Evolutionary conservation across 2,797 vertebrate species (phyloP), one percentile per base, ranked within the genome.

Genomic region (Poecilia gillii): DNA sequence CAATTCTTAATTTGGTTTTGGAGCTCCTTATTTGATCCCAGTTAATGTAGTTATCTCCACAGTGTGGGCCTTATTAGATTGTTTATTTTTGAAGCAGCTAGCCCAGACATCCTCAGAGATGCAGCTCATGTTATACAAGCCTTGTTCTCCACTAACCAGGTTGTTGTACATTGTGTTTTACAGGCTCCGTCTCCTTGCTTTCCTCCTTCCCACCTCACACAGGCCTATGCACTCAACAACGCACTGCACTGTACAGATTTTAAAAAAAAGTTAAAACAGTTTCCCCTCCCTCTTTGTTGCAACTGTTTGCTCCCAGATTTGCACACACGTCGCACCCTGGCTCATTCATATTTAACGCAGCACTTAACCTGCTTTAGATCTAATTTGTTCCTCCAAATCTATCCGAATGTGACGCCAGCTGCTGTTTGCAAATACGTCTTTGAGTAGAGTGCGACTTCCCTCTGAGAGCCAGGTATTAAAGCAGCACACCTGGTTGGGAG

Each of bases 71-170:
- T 78, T 90, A 78, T 92, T 91, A 85, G 85, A 91, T 90, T 74
- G 88, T 92, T 92, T 91, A 88, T 85, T 90, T 90, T 76, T 78
- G 62, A 73, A 87, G 87, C 88, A 75, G 75, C 74, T 33, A 70
- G 82, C 85, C 86, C 72, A 53, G 83, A 89, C 88, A 81, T 87
- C 90, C 91, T 90, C 68, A 62, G 91, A 87, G 91, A 91, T 84
- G 51, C 71, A 62, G 16, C 74, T 90, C 86, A 77, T 92, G 90
- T 92, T 91, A 78, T 90, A 90, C 91, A 92, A 90, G 90, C 79
- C 79, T 76, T 86, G 78, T 88, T 90, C 92, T 85, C 70, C 74
- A 72, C 89, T 85, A 90, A 88, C 83, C 80, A 87, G 80, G 77
- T 84, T 90, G 90, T 89, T 83, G 74, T 88, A 88, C 90, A 86